These are phyloP conservation scores for Pseudoips prasinana DNA, from an alignment of 2,888 invertebrate genomes.

Conservation along the genomic window DNA sequence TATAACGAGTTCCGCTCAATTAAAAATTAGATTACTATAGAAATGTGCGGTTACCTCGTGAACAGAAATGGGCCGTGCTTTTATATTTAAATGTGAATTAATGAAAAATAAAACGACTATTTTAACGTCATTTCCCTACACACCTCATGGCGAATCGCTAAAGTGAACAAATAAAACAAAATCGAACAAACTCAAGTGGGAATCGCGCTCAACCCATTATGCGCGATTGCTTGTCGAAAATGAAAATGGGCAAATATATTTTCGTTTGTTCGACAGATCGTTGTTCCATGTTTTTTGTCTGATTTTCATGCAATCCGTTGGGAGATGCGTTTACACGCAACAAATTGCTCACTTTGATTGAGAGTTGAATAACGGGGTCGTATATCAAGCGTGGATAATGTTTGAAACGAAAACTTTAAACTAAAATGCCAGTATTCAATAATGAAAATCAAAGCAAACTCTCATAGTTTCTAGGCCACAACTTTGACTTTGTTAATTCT, in stretches of 20 bases:
- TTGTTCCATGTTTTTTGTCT: constrained; percentile 62
- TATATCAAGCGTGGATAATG: constrained; percentile 18
- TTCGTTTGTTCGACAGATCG: constrained; percentile 62
- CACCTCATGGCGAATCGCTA: constrained; percentile 54
- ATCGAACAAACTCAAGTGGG: constrained; percentile 75
- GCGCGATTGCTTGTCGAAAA: constrained; percentile 77
- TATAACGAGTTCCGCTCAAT: not conserved
- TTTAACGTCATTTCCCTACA: constrained; percentile 33
- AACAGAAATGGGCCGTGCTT: too few species aligned
- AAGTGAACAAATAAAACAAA: constrained; percentile 70
- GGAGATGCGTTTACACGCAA: constrained; percentile 66
- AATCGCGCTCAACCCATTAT: constrained; percentile 74
- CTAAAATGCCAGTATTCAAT: constrained; percentile 6
- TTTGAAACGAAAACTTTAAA: constrained; percentile 12
- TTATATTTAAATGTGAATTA: too few species aligned
- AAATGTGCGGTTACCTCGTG: too few species aligned
- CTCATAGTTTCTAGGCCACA: constrained; percentile 21
- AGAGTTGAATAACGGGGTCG: constrained; percentile 27
- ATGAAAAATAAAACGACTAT: constrained; percentile 21
- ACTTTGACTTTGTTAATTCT: constrained; percentile 24
- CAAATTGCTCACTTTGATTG: constrained; percentile 71
- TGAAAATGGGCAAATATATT: constrained; percentile 74
- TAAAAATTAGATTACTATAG: not conserved
- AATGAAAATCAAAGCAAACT: constrained; percentile 13
- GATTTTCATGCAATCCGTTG: constrained; percentile 70